Conservation (phyloP, 2,797 vertebrate genomes). For the Scyliorhinus canicula region DNA sequence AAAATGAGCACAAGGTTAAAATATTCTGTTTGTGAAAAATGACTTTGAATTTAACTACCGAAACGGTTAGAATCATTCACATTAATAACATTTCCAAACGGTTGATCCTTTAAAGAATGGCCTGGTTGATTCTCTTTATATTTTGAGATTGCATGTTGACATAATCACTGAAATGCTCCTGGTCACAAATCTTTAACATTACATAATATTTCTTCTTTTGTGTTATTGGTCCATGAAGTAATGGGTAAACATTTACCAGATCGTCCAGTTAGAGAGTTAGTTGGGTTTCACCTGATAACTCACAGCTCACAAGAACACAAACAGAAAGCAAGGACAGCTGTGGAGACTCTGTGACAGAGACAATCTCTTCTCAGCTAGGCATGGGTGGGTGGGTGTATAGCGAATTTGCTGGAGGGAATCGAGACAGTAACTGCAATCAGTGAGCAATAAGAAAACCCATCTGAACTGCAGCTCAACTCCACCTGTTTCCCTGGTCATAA, state of each 20-base stretch:
- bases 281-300: not conserved
- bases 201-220: not conserved
- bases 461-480: not conserved
- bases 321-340: not conserved
- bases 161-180: not conserved
- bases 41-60: slow-evolving; percentile 25
- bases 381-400: not conserved
- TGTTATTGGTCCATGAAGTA: no score
- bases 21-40: slow-evolving; percentile 31
- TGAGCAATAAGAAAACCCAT: not conserved
- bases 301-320: not conserved
- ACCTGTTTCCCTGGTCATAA: not conserved
- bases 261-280: not conserved
- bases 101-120: not conserved
- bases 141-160: slow-evolving; percentile 2
- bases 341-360: not conserved
- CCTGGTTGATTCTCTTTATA: not conserved
- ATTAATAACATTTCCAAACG: not conserved
- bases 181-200: not conserved
- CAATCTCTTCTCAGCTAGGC: not conserved
- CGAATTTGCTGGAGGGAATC: not conserved
- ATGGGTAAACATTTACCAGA: not conserved
- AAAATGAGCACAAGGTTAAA: slow-evolving; percentile 22
- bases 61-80: not conserved
- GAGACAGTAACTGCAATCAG: not conserved